phyloP scores from a whole-genome alignment of 2,888 invertebrate genomes.

The Mycalesis mineus region DNA sequence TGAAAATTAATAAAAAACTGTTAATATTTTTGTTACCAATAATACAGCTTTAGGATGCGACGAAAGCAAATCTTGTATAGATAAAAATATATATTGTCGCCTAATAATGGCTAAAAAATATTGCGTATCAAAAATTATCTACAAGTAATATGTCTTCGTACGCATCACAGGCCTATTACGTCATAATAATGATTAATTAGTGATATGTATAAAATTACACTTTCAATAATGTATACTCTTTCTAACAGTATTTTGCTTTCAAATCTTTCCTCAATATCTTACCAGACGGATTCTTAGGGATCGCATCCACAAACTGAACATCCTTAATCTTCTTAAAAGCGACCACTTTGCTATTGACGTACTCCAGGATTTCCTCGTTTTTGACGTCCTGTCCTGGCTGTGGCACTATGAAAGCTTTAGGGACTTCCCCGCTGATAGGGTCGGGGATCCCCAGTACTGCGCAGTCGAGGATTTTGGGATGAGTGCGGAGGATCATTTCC shows the following conservation, averaged over 20 bases:
- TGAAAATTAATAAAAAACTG: too few relatives aligned
- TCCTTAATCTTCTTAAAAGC: constrained; percentile 84
- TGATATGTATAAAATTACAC: too few relatives aligned
- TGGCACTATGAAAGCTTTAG: constrained; percentile 84
- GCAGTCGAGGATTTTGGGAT: constrained; percentile 87
- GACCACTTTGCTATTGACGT: constrained; percentile 82
- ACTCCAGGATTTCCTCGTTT: constrained; percentile 80
- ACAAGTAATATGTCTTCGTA: too few relatives aligned
- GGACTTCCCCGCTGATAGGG: constrained; percentile 84
- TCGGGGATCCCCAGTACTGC: constrained; percentile 91
- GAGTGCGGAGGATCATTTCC: constrained; percentile 84
- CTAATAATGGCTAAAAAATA: too few relatives aligned
- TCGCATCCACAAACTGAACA: constrained; percentile 80
- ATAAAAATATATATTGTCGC: too few relatives aligned
- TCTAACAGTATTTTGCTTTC: constrained; percentile 58
- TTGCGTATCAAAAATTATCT: too few relatives aligned
- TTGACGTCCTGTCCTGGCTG: constrained; percentile 57
- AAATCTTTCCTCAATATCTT: constrained; percentile 85
- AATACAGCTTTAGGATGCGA: too few relatives aligned
- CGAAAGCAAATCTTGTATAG: too few relatives aligned
- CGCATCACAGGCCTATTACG: too few relatives aligned
- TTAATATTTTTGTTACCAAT: too few relatives aligned
- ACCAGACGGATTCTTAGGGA: constrained; percentile 87
- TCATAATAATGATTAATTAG: too few relatives aligned
- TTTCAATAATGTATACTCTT: too few relatives aligned